Percentiles rank a stretch among this genome's conserved stretches.
phyloP scores from a whole-genome alignment of 2,113 vertebrate genomes.

The Chrysochloris asiatica region DNA sequence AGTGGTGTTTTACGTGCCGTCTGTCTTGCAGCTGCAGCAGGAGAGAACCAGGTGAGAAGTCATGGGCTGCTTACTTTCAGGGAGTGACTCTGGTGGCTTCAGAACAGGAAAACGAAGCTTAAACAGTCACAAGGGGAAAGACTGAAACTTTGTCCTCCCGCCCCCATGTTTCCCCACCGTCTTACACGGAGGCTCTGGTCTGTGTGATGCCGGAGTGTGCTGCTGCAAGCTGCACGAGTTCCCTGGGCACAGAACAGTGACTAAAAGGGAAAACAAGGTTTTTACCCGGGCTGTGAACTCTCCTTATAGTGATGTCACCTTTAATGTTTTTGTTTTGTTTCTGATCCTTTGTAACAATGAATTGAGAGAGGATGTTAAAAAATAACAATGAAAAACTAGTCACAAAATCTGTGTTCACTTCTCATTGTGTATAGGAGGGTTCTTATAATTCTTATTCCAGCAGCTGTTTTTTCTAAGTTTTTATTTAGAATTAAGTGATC shows the following conservation, averaged over 20 bases:
- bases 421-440: background rate
- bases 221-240: background rate
- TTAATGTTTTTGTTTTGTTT: background rate
- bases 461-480: too few species aligned
- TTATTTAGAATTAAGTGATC: too few species aligned
- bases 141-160: background rate
- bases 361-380: background rate
- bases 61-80: too few species aligned
- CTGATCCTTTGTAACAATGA: background rate
- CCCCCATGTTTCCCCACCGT: fast-evolving
- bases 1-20: constrained; percentile 96
- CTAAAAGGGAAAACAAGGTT: background rate
- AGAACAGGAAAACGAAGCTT: too few species aligned
- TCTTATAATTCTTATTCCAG: background rate
- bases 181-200: background rate
- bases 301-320: background rate
- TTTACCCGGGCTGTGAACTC: background rate
- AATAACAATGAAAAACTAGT: background rate
- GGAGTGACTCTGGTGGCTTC: background rate
- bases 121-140: background rate
- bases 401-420: background rate
- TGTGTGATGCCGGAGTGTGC: background rate
- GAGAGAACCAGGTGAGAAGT: constrained; percentile 94
- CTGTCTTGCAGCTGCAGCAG: constrained; percentile 94
- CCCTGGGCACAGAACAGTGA: background rate